Percentiles rank a stretch among this genome's conserved stretches.
phyloP scores from a whole-genome alignment of 2,797 vertebrate species.

The Triplophysa yarkandensis region DNA sequence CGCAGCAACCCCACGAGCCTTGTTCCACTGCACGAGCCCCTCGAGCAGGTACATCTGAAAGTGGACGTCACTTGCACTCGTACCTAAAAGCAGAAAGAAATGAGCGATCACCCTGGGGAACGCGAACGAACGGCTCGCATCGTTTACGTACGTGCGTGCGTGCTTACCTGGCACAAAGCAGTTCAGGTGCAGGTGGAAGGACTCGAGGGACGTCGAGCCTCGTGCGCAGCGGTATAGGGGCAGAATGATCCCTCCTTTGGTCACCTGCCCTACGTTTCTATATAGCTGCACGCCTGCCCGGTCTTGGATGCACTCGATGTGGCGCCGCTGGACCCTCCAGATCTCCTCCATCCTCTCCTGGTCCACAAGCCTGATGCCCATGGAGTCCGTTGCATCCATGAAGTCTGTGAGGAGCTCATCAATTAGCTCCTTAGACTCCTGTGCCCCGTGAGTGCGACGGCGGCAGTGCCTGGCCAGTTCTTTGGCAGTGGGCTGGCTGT shows the following conservation, averaged over 20 bases:
- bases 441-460: no score
- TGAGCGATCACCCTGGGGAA: neutral
- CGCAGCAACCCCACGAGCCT: neutral
- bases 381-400: no score
- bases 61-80: neutral
- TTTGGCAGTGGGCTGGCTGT: no score
- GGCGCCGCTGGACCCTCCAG: no score
- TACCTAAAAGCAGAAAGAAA: neutral
- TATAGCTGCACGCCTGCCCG: no score
- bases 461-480: no score
- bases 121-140: neutral
- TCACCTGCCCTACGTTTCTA: no score
- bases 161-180: conserved; percentile 42
- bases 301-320: no score
- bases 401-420: no score
- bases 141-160: neutral
- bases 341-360: no score
- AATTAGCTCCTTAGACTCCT: no score
- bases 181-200: conserved; percentile 34
- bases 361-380: no score
- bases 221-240: conserved; percentile 4
- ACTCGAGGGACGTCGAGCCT: conserved; percentile 38
- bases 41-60: neutral
- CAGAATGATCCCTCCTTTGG: neutral
- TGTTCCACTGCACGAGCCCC: neutral